Conservation (phyloP, 2,113 vertebrate genomes). For the Mastomys coucha region DNA sequence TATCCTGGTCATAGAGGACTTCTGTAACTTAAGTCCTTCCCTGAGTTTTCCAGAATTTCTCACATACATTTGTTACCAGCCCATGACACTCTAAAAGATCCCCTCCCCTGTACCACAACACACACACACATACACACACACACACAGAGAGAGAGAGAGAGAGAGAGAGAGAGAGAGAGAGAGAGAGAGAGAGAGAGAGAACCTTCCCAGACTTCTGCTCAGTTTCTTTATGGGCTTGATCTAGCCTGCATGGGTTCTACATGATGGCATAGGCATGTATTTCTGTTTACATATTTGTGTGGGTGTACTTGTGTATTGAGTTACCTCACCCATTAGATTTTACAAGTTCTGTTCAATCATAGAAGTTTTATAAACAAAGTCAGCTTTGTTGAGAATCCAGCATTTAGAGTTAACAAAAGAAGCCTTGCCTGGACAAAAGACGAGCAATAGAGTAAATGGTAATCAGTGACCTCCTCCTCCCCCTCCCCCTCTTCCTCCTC, state of each 20-base stretch:
- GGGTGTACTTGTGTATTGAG: neutral
- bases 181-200: no score
- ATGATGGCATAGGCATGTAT: no score
- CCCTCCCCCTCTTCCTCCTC: no score
- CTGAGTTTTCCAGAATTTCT: neutral
- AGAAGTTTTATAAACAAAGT: neutral
- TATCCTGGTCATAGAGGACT: neutral
- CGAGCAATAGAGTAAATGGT: neutral
- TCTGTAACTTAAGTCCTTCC: neutral
- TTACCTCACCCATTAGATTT: neutral
- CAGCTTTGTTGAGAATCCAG: neutral
- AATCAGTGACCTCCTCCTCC: neutral
- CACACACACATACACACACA: neutral
- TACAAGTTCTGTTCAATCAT: neutral
- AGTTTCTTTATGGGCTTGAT: neutral
- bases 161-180: no score
- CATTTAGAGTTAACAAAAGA: slow-evolving; percentile 29
- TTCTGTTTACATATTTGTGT: neutral
- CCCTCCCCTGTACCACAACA: no score
- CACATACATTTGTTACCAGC: neutral
- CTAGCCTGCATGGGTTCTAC: neutral
- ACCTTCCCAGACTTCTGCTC: neutral
- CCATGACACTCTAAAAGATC: neutral
- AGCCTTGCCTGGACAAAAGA: neutral
- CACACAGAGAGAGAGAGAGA: no score